Evolutionary conservation across 2,888 invertebrate species (phyloP).

Genomic region (Poecilobothrus nobilitatus): DNA sequence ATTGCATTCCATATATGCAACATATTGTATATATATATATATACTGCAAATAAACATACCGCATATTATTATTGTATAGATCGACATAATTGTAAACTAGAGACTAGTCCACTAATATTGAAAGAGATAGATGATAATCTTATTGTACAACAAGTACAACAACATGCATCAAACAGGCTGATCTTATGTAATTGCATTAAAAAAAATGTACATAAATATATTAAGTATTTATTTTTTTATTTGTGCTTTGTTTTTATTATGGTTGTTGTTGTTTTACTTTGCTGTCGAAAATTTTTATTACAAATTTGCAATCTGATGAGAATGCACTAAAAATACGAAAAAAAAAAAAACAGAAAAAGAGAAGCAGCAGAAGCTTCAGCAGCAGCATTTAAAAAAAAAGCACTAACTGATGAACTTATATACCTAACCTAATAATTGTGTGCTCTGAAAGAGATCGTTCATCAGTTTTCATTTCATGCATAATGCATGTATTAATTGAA

Average conservation of each 20-base stretch:
- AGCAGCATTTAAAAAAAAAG: background rate
- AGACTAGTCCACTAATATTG: background rate
- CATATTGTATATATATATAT: no score
- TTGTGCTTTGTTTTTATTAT: no score
- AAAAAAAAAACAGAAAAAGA: background rate
- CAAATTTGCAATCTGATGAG: background rate
- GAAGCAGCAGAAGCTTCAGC: background rate
- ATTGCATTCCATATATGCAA: background rate
- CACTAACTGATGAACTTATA: constrained; percentile 3
- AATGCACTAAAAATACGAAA: background rate
- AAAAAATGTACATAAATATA: background rate
- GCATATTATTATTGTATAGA: no score
- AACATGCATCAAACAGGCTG: constrained; percentile 4
- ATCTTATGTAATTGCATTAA: background rate
- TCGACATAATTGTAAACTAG: background rate
- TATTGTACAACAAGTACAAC: background rate
- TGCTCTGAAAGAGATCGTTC: no score
- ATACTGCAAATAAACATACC: no score
- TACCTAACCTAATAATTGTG: background rate
- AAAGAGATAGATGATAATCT: background rate
- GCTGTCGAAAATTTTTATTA: background rate
- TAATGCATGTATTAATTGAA: no score
- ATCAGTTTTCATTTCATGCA: no score
- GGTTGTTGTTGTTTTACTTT: no score
- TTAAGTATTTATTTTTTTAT: no score